These are phyloP conservation scores for Argyrosomus regius DNA, from an alignment of 2,797 vertebrate genomes.

Conservation along the genomic window DNA sequence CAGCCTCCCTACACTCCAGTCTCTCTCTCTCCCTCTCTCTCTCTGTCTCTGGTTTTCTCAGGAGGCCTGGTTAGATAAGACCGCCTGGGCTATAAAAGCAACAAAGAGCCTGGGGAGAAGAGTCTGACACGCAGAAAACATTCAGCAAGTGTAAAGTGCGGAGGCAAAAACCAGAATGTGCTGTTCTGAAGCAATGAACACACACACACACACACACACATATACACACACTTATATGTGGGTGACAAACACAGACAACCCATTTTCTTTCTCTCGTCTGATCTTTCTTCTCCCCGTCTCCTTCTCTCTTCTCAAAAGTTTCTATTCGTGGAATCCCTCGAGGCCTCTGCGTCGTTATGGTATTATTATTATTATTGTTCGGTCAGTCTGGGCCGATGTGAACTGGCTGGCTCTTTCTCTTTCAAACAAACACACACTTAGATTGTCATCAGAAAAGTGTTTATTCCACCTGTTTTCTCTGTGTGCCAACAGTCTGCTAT, in stretches of 20 bases:
- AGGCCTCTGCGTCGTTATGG: conserved; percentile 55
- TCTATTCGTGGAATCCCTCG: conserved; percentile 68
- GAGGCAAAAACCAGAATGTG: conserved; percentile 52
- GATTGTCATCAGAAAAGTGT: conserved; percentile 41
- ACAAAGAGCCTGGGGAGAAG: conserved; percentile 64
- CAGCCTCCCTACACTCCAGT: conserved; percentile 20
- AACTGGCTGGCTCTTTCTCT: conserved; percentile 39
- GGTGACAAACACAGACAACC: conserved; percentile 69
- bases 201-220: conserved; percentile 27
- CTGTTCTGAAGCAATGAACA: conserved; percentile 50
- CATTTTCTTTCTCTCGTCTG: conserved; percentile 55
- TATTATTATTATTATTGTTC: conserved; percentile 62
- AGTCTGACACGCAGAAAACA: conserved; percentile 60
- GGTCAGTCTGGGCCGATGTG: conserved; percentile 45
- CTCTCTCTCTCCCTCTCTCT: neutral
- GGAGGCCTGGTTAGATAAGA: conserved; percentile 78
- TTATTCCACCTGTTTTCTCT: conserved; percentile 57
- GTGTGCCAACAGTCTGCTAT: conserved; percentile 60
- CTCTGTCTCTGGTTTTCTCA: conserved; percentile 56
- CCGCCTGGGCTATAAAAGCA: conserved; percentile 72
- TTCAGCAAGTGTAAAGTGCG: conserved; percentile 67
- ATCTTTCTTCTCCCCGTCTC: conserved; percentile 54
- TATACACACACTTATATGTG: conserved; percentile 47
- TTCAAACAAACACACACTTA: conserved; percentile 29
- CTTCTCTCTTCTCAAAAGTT: conserved; percentile 51